These are phyloP conservation scores for Diarsia rubi DNA, from an alignment of 2,888 invertebrate species.

Conservation along the genomic window DNA sequence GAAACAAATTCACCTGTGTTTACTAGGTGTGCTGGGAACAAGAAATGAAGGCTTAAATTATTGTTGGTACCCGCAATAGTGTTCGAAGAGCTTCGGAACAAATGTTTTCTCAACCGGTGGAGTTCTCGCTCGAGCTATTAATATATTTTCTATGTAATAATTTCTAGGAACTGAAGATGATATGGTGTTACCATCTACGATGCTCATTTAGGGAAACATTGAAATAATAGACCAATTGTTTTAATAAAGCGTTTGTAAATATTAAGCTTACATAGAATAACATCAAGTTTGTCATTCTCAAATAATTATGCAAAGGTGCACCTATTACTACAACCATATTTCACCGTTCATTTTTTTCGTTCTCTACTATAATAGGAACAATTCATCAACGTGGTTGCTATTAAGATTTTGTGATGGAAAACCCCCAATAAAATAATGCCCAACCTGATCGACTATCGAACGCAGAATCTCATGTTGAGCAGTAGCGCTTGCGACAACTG, in stretches of 20 bases:
- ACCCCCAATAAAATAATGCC: not conserved
- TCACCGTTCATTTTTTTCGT: not conserved
- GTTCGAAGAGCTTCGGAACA: conserved; percentile 29
- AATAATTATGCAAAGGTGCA: rapidly evolving
- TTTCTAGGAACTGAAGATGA: conserved; percentile 4
- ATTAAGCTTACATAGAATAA: not conserved
- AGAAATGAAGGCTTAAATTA: conserved; percentile 21
- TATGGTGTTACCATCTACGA: not conserved
- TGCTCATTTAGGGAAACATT: not conserved
- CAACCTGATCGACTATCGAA: not conserved
- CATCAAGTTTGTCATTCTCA: not conserved
- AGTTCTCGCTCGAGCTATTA: not conserved
- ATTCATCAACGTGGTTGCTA: not conserved
- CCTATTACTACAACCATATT: not conserved
- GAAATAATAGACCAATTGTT: not conserved
- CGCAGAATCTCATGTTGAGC: not conserved
- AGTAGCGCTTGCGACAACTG: not conserved
- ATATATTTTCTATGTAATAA: conserved; percentile 23
- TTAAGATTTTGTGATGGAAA: not conserved
- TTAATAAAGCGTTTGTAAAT: not conserved
- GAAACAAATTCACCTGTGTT: conserved; percentile 7
- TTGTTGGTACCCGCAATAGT: conserved; percentile 4
- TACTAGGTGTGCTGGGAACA: not conserved
- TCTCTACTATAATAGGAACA: not conserved
- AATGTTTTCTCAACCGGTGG: conserved; percentile 27